phyloP scores from a whole-genome alignment of 1,140 invertebrate genomes.

The Papilio glaucus region DNA sequence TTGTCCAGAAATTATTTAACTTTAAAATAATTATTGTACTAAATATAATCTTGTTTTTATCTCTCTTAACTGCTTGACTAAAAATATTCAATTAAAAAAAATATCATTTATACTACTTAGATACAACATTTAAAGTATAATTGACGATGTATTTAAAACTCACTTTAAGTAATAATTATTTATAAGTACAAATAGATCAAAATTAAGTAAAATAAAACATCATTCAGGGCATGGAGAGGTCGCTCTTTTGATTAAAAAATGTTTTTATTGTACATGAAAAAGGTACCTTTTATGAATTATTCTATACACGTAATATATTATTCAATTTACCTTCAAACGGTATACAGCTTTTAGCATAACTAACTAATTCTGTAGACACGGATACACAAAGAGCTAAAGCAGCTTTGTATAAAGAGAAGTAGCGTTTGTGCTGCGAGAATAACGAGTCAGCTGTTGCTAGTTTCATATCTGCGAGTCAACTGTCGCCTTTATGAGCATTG shows the following conservation, averaged over 20 bases:
- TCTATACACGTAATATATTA: neutral
- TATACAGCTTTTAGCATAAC: slow-evolving; percentile 18
- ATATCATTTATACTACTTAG: too few relatives aligned
- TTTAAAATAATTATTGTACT: too few relatives aligned
- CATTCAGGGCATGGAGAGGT: too few relatives aligned
- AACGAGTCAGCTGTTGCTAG: slow-evolving; percentile 3
- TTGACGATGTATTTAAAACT: too few relatives aligned
- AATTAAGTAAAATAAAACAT: neutral
- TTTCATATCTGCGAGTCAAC: neutral
- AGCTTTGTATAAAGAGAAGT: slow-evolving; percentile 11
- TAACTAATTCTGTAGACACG: neutral
- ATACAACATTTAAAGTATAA: too few relatives aligned
- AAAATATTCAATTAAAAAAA: too few relatives aligned
- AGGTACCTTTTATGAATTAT: neutral
- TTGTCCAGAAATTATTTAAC: too few relatives aligned
- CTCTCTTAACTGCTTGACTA: too few relatives aligned
- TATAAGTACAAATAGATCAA: neutral
- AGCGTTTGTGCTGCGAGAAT: neutral
- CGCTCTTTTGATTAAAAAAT: too few relatives aligned
- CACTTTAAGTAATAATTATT: too few relatives aligned
- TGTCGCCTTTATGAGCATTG: slow-evolving; percentile 17
- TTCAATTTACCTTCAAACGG: slow-evolving; percentile 7
- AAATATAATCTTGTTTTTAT: too few relatives aligned
- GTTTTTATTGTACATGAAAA: neutral
- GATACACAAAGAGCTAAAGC: neutral